Conservation (phyloP, 2,797 vertebrate genomes). For the Carapus acus region DNA sequence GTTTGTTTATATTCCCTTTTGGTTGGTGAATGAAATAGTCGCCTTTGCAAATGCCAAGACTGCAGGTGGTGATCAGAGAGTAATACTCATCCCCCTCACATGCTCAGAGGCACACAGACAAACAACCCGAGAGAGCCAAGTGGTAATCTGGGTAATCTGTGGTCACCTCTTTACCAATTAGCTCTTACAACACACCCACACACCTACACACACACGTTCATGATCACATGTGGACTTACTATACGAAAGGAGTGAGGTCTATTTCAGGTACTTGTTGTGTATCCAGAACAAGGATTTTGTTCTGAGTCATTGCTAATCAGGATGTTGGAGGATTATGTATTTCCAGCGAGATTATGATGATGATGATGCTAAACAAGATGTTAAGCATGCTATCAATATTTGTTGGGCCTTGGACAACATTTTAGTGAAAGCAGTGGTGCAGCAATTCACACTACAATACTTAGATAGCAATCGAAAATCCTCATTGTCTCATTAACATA, state of each 20-base stretch:
- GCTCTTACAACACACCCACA: constrained; percentile 22
- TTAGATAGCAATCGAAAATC: background rate
- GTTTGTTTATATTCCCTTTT: too few species aligned
- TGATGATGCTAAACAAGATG: too few species aligned
- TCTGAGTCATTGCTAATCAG: constrained; percentile 38
- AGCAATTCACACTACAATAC: background rate
- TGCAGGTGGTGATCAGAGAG: too few species aligned
- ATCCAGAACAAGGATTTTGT: constrained; percentile 55
- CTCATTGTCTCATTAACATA: too few species aligned
- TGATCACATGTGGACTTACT: constrained; percentile 49
- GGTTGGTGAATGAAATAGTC: too few species aligned
- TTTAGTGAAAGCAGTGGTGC: background rate
- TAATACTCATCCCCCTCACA: too few species aligned
- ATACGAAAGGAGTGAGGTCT: constrained; percentile 39
- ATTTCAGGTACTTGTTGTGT: constrained; percentile 49
- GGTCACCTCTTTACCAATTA: constrained; percentile 43
- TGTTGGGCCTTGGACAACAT: background rate
- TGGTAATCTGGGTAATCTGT: constrained; percentile 50
- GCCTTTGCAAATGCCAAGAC: too few species aligned
- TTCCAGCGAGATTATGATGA: too few species aligned
- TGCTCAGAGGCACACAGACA: constrained; percentile 32
- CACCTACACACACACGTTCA: constrained; percentile 16
- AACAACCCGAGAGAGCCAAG: constrained; percentile 39
- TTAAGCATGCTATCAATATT: too few species aligned
- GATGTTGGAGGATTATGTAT: constrained; percentile 24